Base-by-base conservation (phyloP, 1,140 invertebrate species). In the Rhagoletis zephyria region DNA sequence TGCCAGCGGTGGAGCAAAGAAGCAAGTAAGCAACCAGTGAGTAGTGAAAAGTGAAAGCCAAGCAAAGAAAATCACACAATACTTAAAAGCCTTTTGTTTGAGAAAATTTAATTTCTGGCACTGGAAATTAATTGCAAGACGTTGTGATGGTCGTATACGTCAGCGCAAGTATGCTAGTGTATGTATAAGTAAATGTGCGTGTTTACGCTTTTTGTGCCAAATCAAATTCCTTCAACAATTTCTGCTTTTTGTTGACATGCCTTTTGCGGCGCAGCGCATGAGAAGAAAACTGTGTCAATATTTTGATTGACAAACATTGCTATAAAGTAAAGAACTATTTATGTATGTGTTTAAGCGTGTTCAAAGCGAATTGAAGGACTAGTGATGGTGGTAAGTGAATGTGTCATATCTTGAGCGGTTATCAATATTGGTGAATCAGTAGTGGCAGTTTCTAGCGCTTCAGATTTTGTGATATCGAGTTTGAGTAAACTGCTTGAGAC, bases 81-180 rank as follows among this genome's bases (percentile, higher is more conserved):
- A 59, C 74, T 81, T 81, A 81, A 59, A 56, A 81, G 74, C 6
- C 74, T 81, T 81, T 81, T 51, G 45, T 81, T 81, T 7, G n/a
- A 30, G 74, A 81, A 81, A 81, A 81, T 81, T 81, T 19, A 81
- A 81, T 81, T 81, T 81, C 74, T 56, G 48, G 9, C n/a, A 14
- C 45, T 81, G 48, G n/a, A 81, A 81, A 81, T 81, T 81, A 81
- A 81, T 81, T 81, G 48, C 74, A 30, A 81, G 48, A 56, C 51
- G 16, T 48, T 77, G 40, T 77, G 40, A 42, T n/a, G 67, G 42
- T 16, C 16, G 61, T 63, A 14, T 12, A 4, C 10, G 61, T 16
- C 9, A 63, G 61, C 51, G 51, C 10, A 63, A 63, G 16, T 63
- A 30, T 70, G 40, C 42, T 7, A 0, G 5, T 42, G 67, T 56